phyloP scores from a whole-genome alignment of 2,113 vertebrate species.

The Elaphurus davidianus region DNA sequence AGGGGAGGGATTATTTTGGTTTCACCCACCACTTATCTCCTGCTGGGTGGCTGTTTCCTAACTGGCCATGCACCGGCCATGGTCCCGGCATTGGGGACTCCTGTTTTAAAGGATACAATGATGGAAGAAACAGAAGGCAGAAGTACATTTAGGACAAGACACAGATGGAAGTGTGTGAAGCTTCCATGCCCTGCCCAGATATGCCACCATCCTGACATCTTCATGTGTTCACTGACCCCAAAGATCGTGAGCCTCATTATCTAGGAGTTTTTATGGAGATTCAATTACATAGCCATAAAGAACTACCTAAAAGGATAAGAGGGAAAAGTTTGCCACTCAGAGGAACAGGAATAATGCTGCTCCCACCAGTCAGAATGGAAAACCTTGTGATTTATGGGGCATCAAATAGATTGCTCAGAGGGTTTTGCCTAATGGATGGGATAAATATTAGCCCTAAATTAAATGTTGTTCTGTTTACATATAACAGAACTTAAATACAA shows the following conservation, averaged over 20 bases:
- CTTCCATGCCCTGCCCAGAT: background rate
- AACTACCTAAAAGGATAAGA: background rate
- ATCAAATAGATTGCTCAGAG: background rate
- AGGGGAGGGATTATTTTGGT: background rate
- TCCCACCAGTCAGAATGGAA: background rate
- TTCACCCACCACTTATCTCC: background rate
- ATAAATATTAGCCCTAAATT: background rate
- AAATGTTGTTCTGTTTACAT: background rate
- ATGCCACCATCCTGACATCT: background rate
- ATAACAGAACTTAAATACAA: background rate
- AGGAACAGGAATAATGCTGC: background rate
- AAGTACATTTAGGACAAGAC: background rate
- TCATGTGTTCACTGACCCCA: background rate
- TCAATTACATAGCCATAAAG: background rate
- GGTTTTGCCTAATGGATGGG: background rate
- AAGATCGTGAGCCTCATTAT: background rate
- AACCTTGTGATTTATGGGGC: background rate
- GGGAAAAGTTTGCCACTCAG: background rate
- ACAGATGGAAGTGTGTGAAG: background rate
- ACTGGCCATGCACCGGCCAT: background rate
- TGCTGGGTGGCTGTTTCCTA: background rate
- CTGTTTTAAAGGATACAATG: background rate
- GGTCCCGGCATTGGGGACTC: fast-evolving
- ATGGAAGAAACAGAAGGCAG: background rate
- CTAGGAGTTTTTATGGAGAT: background rate